Base-by-base conservation (phyloP, 2,797 vertebrate species). In the Gymnodraco acuticeps region DNA sequence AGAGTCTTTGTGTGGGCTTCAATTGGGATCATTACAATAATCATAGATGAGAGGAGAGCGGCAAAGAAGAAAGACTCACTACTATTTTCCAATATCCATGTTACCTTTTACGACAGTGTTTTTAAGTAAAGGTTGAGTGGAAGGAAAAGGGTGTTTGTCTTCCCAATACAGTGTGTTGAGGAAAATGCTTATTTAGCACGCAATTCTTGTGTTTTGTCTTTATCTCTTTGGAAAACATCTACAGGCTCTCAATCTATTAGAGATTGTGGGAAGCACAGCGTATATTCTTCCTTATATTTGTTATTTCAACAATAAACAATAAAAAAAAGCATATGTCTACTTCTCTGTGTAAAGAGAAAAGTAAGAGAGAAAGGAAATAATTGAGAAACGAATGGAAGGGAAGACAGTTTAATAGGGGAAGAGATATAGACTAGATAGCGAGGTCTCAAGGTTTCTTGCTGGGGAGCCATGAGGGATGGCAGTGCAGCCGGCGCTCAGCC, bases 371-470 rank as follows among this genome's bases (percentile, higher is more conserved):
- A n/a, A 31, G 8, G n/a, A 52, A 20, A n/a, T 45, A 61, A 60
- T 54, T 6, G 3, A 48, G 43, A 53, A 62, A 61, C 66, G 5
- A 54, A 12, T n/a, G 16, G 10, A 59, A 20, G 10, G 27, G 27
- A 60, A 65, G 60, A 54, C n/a, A 41, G 38, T 52, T 20, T 19
- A 2, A 60, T 63, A 60, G 9, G 55, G 43, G 43, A 73, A 71
- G 64, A 82, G 53, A 66, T 55, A 78, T 74, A 41, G 77, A 79
- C 50, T n/a, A 70, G 41, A 54, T 14, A 10, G 71, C 7, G 19
- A 71, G 75, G 72, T 84, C 77, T 89, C 77, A 91, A 89, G 85
- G 86, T 85, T 84, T 83, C 67, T 70, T 54, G 68, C 64, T 60
- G 56, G 55, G 68, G 67, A 81, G 66, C 3, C 52, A 81, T 86